A percentile compares a stretch with the other conserved stretches of the same genome.
Conservation (phyloP, 2,888 invertebrate genomes). For the Bunonema sp. region DNA sequence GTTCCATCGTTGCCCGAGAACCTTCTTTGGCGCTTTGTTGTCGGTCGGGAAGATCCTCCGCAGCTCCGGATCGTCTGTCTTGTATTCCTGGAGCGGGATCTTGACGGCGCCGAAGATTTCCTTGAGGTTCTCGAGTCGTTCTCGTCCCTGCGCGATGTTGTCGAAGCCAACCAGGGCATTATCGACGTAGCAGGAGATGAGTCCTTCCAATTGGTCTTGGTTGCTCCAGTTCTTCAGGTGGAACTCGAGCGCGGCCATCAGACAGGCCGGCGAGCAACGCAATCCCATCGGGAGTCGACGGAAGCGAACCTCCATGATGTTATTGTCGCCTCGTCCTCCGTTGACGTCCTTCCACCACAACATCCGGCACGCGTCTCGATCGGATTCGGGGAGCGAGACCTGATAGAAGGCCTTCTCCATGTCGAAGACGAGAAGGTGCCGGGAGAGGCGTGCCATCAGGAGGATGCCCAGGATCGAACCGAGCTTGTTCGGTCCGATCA, state of each 20-base stretch:
- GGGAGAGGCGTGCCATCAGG: constrained; percentile 5
- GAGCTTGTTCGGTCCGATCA: constrained; percentile 8
- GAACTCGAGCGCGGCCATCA: constrained; percentile 8
- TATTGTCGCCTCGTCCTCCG: constrained; percentile 5
- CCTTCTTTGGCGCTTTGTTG: too few species aligned
- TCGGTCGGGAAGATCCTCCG: too few species aligned
- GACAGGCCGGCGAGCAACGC: constrained; percentile 9
- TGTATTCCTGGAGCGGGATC: too few species aligned
- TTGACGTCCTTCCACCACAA: constrained; percentile 13
- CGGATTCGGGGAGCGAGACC: constrained; percentile 8
- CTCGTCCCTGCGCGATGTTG: background rate
- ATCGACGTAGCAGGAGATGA: constrained; percentile 9
- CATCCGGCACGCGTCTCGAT: constrained; percentile 11
- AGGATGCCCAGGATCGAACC: constrained; percentile 6
- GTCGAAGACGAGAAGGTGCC: constrained; percentile 9
- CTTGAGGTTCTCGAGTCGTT: constrained; percentile 2
- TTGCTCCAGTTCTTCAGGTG: constrained; percentile 3
- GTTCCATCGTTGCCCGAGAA: constrained; percentile 9
- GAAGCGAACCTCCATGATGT: constrained; percentile 12
- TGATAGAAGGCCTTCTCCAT: constrained; percentile 22
- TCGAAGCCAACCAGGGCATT: constrained; percentile 5
- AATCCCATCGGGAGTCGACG: constrained; percentile 15
- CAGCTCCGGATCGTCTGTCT: too few species aligned
- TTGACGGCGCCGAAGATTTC: constrained; percentile 1
- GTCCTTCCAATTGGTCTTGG: background rate